Evolutionary conservation across 2,797 vertebrate species (phyloP).

Genomic region (Prunella strophiata): DNA sequence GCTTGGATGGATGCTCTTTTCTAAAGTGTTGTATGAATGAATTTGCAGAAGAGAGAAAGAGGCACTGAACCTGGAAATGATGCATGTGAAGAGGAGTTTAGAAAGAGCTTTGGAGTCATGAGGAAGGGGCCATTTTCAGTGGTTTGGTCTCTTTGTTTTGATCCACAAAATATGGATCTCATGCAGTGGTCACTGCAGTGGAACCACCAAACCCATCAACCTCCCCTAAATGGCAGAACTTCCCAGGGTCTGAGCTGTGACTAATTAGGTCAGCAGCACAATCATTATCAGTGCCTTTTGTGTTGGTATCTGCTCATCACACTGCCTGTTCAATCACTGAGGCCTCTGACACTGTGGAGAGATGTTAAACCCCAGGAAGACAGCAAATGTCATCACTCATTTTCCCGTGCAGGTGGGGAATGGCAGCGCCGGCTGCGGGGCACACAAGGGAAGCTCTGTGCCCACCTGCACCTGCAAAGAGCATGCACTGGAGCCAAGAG

Average conservation of each 20-base stretch:
- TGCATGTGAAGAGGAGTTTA: not conserved
- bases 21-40: not conserved
- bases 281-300: not conserved
- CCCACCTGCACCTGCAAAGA: not conserved
- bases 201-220: not conserved
- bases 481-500: not conserved
- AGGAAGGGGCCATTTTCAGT: not conserved
- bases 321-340: not conserved
- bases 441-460: not conserved
- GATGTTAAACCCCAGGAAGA: not conserved
- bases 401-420: not conserved
- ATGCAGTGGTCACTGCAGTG: not conserved
- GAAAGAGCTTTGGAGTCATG: not conserved
- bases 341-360: not conserved
- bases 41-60: not conserved
- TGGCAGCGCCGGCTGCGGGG: accelerated
- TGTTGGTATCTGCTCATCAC: not conserved
- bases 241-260: not conserved
- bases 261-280: not conserved
- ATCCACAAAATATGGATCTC: not conserved
- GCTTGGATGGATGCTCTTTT: not conserved
- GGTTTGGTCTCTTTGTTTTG: not conserved
- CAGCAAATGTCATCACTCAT: not conserved
- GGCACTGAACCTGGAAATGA: not conserved
- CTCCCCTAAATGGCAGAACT: not conserved